Conservation (phyloP, 2,888 invertebrate genomes). For the Cephonodes hylas region DNA sequence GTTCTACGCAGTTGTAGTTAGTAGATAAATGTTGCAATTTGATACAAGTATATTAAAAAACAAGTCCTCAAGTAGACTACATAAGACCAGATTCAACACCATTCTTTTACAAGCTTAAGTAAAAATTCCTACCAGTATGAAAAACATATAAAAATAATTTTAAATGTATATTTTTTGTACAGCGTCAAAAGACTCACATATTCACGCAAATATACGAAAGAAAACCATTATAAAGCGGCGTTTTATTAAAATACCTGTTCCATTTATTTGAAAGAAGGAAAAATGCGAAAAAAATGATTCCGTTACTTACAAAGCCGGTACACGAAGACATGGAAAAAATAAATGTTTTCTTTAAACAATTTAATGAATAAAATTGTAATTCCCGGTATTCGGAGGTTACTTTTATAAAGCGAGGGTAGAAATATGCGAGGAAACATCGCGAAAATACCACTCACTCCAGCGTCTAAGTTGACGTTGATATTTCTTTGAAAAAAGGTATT, state of each 20-base stretch:
- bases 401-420: conserved; percentile 8
- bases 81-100: no score
- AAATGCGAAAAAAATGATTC: not conserved
- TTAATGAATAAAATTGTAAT: conserved; percentile 24
- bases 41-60: no score
- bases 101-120: no score
- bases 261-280: not conserved
- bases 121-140: not conserved
- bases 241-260: not conserved
- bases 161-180: not conserved
- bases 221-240: not conserved
- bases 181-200: not conserved
- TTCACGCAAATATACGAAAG: not conserved
- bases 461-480: not conserved
- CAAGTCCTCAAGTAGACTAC: no score
- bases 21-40: no score
- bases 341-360: conserved; percentile 16
- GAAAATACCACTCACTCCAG: not conserved
- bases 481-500: conserved; percentile 2
- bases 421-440: not conserved
- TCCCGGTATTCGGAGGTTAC: conserved; percentile 14
- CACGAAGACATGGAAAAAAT: conserved; percentile 6
- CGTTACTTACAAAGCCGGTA: not conserved
- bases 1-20: no score
- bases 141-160: not conserved